phyloP scores from a whole-genome alignment of 2,888 invertebrate species.

The Drosophila eohydei region DNA sequence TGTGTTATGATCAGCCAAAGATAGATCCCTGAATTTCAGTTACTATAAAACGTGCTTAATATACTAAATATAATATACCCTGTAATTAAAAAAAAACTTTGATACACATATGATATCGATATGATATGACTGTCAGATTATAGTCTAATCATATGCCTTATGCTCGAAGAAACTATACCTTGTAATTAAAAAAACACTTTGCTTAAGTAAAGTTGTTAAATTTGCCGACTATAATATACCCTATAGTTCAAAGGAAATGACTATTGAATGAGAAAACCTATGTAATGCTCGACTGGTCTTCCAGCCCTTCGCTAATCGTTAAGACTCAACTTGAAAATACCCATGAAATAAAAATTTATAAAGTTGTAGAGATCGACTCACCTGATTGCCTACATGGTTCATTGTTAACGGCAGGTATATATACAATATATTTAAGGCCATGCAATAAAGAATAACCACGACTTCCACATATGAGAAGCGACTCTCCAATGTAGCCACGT shows the following conservation, averaged over 20 bases:
- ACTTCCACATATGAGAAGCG: background rate
- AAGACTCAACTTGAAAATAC: background rate
- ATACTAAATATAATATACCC: background rate
- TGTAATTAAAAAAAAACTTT: background rate
- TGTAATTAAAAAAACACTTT: too few relatives aligned
- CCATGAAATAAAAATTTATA: too few relatives aligned
- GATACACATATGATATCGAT: too few relatives aligned
- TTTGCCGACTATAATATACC: background rate
- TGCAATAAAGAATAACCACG: background rate
- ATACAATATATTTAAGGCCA: background rate
- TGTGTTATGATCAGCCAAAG: too few relatives aligned
- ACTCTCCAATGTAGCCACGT: conserved; percentile 15
- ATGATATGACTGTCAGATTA: too few relatives aligned
- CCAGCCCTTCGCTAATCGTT: background rate
- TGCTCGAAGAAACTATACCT: too few relatives aligned
- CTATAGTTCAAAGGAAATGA: background rate
- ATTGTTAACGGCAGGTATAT: conserved; percentile 17
- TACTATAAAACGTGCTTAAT: too few relatives aligned
- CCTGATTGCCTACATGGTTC: conserved; percentile 15
- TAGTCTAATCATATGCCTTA: too few relatives aligned
- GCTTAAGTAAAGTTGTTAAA: too few relatives aligned
- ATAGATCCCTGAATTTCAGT: too few relatives aligned
- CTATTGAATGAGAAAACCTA: background rate
- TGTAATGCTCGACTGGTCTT: background rate
- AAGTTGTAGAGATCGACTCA: conserved; percentile 6